Evolutionary conservation across 2,888 invertebrate species (phyloP).

Genomic region (Latheticus oryzae): DNA sequence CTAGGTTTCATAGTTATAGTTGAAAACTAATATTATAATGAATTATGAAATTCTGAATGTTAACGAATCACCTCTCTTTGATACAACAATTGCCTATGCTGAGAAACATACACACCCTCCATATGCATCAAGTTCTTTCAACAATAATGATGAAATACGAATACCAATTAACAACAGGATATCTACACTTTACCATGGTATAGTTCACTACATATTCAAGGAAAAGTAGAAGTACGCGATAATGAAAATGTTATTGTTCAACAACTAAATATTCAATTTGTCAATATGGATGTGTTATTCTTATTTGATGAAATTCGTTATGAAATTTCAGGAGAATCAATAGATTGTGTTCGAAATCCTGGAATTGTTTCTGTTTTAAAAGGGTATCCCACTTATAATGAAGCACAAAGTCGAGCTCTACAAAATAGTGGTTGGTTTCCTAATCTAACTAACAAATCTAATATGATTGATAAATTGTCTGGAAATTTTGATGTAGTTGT

Average conservation of each 20-base stretch:
- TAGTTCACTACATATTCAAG: slow-evolving; percentile 48
- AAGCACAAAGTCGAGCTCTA: slow-evolving; percentile 47
- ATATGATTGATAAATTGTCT: slow-evolving; percentile 7
- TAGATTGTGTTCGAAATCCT: slow-evolving; percentile 50
- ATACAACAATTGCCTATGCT: background rate
- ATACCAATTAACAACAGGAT: slow-evolving; percentile 55
- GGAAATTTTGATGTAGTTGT: slow-evolving; percentile 35
- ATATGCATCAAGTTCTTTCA: slow-evolving; percentile 4
- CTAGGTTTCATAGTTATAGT: slow-evolving; percentile 3
- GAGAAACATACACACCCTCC: slow-evolving; percentile 5
- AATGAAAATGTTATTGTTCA: slow-evolving; percentile 2
- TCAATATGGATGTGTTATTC: slow-evolving; percentile 41
- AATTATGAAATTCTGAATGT: slow-evolving; percentile 6
- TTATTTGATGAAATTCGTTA: slow-evolving; percentile 39
- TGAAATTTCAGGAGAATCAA: slow-evolving; percentile 14
- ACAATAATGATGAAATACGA: slow-evolving; percentile 50
- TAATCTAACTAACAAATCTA: slow-evolving; percentile 10
- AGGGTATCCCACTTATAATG: slow-evolving; percentile 54
- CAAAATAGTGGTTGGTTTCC: slow-evolving; percentile 34
- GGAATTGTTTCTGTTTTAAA: slow-evolving; percentile 58
- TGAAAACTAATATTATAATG: slow-evolving; percentile 1
- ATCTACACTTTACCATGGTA: slow-evolving; percentile 51
- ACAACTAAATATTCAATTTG: slow-evolving; percentile 27
- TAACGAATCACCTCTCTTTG: background rate
- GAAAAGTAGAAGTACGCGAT: slow-evolving; percentile 40